Percentiles rank a stretch among this genome's conserved stretches.
Evolutionary conservation across 2,797 vertebrate species (phyloP).

Genomic region (Tamandua tetradactyla): DNA sequence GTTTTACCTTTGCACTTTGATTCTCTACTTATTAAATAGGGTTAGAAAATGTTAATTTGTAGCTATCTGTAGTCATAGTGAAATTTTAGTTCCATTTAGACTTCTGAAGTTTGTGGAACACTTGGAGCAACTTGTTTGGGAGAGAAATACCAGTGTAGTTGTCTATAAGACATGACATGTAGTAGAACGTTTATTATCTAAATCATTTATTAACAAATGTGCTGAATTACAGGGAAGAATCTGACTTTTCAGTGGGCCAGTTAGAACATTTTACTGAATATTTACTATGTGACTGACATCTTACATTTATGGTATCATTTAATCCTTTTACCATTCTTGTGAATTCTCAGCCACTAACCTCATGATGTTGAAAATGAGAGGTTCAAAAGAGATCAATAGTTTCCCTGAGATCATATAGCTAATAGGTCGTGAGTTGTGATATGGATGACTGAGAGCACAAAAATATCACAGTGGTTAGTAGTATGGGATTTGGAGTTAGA

Average conservation of each 20-base stretch:
- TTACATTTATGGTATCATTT: neutral
- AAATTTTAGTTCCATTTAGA: neutral
- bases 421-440: neutral
- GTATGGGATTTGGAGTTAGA: neutral
- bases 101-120: conserved; percentile 32
- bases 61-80: neutral
- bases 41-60: neutral
- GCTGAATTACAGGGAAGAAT: neutral
- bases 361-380: neutral
- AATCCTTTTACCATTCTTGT: neutral
- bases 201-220: neutral
- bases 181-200: neutral
- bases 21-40: neutral
- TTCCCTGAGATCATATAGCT: neutral
- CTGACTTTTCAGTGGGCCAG: neutral
- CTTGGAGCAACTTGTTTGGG: neutral
- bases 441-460: neutral
- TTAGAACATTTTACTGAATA: neutral
- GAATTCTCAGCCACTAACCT: neutral
- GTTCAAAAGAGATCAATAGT: neutral
- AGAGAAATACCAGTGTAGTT: neutral
- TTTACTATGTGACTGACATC: neutral
- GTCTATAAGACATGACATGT: neutral
- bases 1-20: neutral
- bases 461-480: neutral